Evolutionary conservation across 2,797 vertebrate genomes (phyloP), one percentile per base, ranked within the genome.

Genomic region (Bradypodion pumilum): DNA sequence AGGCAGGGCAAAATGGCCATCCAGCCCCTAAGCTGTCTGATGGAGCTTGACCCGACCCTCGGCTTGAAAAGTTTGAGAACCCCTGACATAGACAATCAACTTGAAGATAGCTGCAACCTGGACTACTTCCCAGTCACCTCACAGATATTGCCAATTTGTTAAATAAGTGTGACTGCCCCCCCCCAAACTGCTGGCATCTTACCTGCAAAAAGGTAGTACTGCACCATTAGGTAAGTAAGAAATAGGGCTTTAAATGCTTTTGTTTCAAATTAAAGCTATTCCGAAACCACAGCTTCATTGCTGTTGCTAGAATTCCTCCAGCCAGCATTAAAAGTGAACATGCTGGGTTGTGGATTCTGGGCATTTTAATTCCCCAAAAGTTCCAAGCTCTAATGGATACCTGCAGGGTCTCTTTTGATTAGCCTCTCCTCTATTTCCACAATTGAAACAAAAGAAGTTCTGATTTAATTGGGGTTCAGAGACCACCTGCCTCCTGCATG

Each of bases 391-490:
- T 56, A 56, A 13, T 21, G 19, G 52, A 56, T 56, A 46, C 15
- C 23, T 52, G 25, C 32, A 42, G 25, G 35, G 21, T 84, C 32
- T 21, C 7, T 40, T 74, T 74, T 68, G 13, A 23, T 74, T 85
- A 27, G 37, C 27, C 29, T 12, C 62, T 15, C 27, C 27, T 46
- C 74, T 46, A 74, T 12, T 74, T 23, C n/a, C 32, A 65, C 49
- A 46, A 72, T 63, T 12, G 44, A 70, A 74, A 59, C 62, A 80
- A 80, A 80, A 68, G 46, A 21, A 32, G 62, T 75, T 49, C 37
- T 76, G 79, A 69, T 77, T 76, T 81, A 62, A 81, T 81, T 72
- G 70, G 52, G 44, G 56, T 85, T 70, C 79, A 77, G 52, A 77
- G 78, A 49, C 42, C 78, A 85, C 74, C 56, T 81, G 60, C 65